Percentiles rank a stretch among this genome's conserved stretches.
Conservation (phyloP, 2,797 vertebrate genomes). For the Esox lucius region DNA sequence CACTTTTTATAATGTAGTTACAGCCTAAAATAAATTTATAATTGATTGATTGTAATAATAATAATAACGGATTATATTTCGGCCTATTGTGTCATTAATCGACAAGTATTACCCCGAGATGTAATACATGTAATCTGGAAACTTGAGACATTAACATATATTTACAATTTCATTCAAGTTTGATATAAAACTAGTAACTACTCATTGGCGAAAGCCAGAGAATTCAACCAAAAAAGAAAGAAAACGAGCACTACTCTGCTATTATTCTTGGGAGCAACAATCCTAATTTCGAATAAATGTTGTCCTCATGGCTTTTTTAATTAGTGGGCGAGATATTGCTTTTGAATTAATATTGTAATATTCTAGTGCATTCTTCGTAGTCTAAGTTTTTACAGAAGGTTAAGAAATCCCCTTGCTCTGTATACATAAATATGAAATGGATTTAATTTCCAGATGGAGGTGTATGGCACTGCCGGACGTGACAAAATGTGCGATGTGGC, state of each 20-base stretch:
- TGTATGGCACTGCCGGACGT: background rate
- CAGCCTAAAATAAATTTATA: background rate
- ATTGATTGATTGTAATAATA: background rate
- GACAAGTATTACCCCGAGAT: background rate
- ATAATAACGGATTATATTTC: background rate
- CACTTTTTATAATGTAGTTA: background rate
- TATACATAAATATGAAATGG: background rate
- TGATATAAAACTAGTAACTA: too few species aligned
- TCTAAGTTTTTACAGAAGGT: background rate
- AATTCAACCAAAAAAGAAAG: background rate
- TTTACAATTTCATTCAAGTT: background rate
- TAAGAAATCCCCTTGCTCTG: background rate
- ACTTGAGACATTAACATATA: background rate
- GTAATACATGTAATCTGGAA: background rate
- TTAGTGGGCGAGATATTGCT: background rate
- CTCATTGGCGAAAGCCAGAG: too few species aligned
- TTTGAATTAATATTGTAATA: background rate
- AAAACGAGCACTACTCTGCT: background rate
- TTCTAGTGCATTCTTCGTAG: background rate
- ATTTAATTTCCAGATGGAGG: background rate
- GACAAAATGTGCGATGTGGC: background rate
- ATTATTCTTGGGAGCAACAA: background rate
- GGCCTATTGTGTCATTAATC: background rate
- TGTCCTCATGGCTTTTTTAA: background rate
- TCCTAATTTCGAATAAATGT: background rate